Evolutionary conservation across 2,113 vertebrate species (phyloP).

Genomic region (Centropristis striata): DNA sequence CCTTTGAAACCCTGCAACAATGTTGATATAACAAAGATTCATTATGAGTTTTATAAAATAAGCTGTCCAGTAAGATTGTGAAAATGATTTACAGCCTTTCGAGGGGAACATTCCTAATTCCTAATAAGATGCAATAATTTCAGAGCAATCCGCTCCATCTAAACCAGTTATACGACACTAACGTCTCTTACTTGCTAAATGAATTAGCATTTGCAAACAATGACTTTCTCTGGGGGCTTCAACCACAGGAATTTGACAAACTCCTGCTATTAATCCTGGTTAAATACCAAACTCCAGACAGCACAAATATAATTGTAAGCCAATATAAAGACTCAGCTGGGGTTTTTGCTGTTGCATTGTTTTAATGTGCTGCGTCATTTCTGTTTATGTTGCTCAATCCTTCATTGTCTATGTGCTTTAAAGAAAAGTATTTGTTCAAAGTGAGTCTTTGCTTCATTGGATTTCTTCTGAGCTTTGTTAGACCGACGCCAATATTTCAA

Average conservation of each 20-base stretch:
- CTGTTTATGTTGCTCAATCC: constrained; percentile 8
- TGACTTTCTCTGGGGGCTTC: constrained; percentile 56
- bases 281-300: constrained; percentile 57
- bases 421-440: background rate
- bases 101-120: constrained; percentile 64
- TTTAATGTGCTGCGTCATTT: background rate
- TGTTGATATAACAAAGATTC: constrained; percentile 75
- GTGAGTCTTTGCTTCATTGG: background rate
- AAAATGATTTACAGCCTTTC: constrained; percentile 63
- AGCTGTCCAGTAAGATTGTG: constrained; percentile 62
- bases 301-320: constrained; percentile 51
- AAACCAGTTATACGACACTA: constrained; percentile 37
- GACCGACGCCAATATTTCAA: constrained; percentile 13
- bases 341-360: constrained; percentile 34
- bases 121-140: constrained; percentile 72
- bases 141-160: constrained; percentile 50
- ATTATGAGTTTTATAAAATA: constrained; percentile 67
- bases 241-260: constrained; percentile 64
- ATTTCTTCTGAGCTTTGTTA: constrained; percentile 5
- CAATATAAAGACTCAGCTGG: constrained; percentile 58
- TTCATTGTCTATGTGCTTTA: background rate
- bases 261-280: constrained; percentile 65
- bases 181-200: constrained; percentile 53
- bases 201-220: constrained; percentile 69
- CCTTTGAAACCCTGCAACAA: constrained; percentile 52